Evolutionary conservation across 2,113 vertebrate genomes (phyloP).

Genomic region (Pomatorhinus ruficollis): DNA sequence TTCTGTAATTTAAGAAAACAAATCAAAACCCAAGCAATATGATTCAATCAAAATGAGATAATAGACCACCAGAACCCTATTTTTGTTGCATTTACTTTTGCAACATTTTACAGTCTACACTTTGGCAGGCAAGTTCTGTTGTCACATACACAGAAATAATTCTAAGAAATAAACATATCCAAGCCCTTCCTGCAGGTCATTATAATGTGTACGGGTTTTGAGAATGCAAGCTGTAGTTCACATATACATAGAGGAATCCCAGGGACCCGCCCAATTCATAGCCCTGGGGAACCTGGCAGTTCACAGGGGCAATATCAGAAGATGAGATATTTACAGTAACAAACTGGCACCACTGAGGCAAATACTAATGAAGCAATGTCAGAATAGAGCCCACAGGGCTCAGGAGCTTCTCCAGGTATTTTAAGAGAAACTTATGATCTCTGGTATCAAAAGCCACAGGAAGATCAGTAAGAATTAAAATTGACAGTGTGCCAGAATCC

Average conservation of each 20-base stretch:
- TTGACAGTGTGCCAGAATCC: slow-evolving; percentile 68
- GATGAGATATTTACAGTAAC: slow-evolving; percentile 58
- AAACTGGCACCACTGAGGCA: slow-evolving; percentile 51
- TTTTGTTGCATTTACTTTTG: not conserved
- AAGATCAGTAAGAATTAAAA: slow-evolving; percentile 75
- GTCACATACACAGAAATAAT: not conserved
- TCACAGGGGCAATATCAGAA: slow-evolving; percentile 51
- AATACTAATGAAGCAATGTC: slow-evolving; percentile 63
- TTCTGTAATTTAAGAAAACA: not conserved
- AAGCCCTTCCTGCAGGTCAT: not conserved
- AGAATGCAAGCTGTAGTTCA: not conserved
- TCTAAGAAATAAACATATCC: not conserved
- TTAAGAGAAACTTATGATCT: slow-evolving; percentile 68
- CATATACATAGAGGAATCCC: not conserved
- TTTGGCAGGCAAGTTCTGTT: not conserved
- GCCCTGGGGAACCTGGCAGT: slow-evolving; percentile 39
- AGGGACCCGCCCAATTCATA: slow-evolving; percentile 52
- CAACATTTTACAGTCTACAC: not conserved
- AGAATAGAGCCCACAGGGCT: slow-evolving; percentile 37
- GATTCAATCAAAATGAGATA: not conserved
- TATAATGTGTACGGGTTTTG: not conserved
- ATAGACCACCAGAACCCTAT: not conserved
- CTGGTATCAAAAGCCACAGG: slow-evolving; percentile 66
- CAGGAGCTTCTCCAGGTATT: slow-evolving; percentile 50
- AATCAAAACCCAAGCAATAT: not conserved